phyloP scores from a whole-genome alignment of 2,888 invertebrate species.

The Drosophila parthenogenetica region DNA sequence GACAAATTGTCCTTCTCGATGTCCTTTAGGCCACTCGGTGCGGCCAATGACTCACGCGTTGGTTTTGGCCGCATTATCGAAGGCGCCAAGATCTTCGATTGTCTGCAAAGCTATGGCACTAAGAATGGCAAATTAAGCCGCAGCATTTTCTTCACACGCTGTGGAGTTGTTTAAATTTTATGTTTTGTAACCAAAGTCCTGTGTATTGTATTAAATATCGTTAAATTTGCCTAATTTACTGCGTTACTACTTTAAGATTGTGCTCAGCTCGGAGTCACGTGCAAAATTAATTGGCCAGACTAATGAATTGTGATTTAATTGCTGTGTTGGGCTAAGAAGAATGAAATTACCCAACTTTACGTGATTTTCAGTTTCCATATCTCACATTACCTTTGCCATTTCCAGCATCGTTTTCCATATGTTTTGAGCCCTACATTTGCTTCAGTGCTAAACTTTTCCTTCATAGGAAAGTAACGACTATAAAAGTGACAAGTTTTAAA shows the following conservation, averaged over 20 bases:
- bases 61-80: background rate
- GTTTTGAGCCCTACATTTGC: background rate
- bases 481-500: background rate
- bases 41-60: too few species aligned
- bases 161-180: constrained; percentile 52
- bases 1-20: background rate
- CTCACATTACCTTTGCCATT: background rate
- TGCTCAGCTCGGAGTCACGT: too few species aligned
- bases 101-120: background rate
- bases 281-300: too few species aligned
- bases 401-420: background rate
- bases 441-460: background rate
- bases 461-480: background rate
- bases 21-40: too few species aligned
- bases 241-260: background rate
- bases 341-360: background rate
- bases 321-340: too few species aligned
- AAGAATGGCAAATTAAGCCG: background rate
- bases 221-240: background rate
- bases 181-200: background rate
- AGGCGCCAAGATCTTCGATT: background rate
- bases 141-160: background rate
- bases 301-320: too few species aligned
- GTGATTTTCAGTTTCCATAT: background rate
- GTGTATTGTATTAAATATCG: background rate